Base-by-base conservation (phyloP, 2,797 vertebrate genomes). In the Nyctibius grandis region DNA sequence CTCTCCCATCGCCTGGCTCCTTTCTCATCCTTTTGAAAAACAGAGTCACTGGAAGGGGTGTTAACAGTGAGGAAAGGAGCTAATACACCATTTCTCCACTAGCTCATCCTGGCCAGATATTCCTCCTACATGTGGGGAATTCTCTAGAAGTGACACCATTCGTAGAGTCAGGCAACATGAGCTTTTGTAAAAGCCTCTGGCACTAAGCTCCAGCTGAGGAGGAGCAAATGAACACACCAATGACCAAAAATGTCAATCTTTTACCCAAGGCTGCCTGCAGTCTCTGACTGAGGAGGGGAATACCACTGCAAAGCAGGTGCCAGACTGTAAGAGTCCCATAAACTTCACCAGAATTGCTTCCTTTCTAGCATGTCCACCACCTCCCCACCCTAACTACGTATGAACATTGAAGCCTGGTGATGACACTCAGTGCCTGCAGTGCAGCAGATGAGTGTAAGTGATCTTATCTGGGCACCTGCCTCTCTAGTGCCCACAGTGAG, bases 81-180 rank as follows among this genome's bases (percentile, higher is more conserved):
- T 61, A 79, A 61, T 33, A 45, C 1, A 29, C 5, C 0, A 0
- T 54, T 89, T 76, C 6, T 26, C 26, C 4, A 1, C 22, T 33
- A 34, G 21, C 7, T 85, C 42, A 42, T 38, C 23, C 38, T 85
- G 29, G n/a, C 3, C 60, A 93, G 34, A 40, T 34, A 88, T 40
- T 69, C 31, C 33, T 85, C 40, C 50, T 50, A 38, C 25, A 20
- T 1, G 1, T 5, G 7, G 13, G 25, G 12, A 81, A n/a, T 44
- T 81, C 48, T 70, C 8, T 23, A 51, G 14, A 80, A 51, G 22
- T 20, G 7, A 42, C 2, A 4, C 26, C 42, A 36, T 38, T 56
- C 63, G 42, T 0, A 70, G 18, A 72, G 11, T n/a, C 44, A 65
- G 61, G 26, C 70, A 95, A 61, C 13, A 23, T 0, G 18, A 68